Percentiles rank a stretch among this genome's conserved stretches.
Conservation (phyloP, 2,113 vertebrate genomes). For the Mystacornis crossleyi region DNA sequence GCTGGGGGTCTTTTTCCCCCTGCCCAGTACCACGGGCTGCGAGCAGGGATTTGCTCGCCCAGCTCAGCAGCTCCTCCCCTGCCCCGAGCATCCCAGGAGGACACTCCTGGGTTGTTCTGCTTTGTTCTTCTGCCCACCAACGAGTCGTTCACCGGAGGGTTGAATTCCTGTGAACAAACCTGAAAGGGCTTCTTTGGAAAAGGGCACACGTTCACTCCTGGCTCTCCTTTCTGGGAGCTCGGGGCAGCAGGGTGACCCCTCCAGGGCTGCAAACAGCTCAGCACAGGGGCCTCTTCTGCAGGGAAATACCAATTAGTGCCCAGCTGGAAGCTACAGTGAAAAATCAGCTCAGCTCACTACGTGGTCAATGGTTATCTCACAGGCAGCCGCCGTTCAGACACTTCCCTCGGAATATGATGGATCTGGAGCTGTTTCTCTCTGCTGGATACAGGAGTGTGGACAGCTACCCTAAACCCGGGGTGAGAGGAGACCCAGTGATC, state of each 20-base stretch:
- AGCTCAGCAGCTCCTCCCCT: no score
- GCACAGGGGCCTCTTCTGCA: not conserved
- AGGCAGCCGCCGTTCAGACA: not conserved
- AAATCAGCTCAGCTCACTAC: not conserved
- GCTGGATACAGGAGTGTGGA: not conserved
- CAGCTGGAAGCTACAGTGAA: not conserved
- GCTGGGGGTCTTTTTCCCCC: not conserved
- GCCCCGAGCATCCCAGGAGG: not conserved
- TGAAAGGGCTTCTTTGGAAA: not conserved
- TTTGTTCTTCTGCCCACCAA: not conserved
- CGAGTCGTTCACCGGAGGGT: not conserved
- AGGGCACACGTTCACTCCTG: not conserved
- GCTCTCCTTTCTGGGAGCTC: not conserved
- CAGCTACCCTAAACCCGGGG: not conserved
- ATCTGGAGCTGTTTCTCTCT: not conserved
- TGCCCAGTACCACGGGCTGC: not conserved
- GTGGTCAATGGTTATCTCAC: not conserved
- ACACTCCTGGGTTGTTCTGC: not conserved
- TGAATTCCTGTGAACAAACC: not conserved
- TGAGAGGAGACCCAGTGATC: not conserved
- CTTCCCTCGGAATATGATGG: not conserved
- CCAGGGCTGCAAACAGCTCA: not conserved
- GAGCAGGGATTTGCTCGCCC: not conserved
- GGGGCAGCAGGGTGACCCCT: not conserved
- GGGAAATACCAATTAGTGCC: not conserved